Evolutionary conservation across 1,140 invertebrate species (phyloP).

Genomic region (Drosophila kanapiae): DNA sequence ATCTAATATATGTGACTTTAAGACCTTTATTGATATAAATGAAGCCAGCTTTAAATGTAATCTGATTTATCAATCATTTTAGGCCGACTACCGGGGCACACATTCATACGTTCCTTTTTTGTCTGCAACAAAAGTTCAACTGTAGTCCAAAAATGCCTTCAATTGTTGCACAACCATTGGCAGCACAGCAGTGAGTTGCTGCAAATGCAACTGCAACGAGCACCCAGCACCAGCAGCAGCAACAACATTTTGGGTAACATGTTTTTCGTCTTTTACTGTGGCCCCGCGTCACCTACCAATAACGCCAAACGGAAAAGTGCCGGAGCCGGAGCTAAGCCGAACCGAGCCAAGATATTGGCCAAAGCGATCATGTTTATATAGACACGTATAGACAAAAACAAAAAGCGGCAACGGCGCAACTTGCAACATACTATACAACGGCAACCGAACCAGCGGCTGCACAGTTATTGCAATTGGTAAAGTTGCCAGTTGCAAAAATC

Average conservation of each 20-base stretch:
- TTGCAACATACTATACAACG: constrained; percentile 14
- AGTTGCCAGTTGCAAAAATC: constrained; percentile 70
- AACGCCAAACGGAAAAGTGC: constrained; percentile 50
- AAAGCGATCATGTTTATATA: constrained; percentile 79
- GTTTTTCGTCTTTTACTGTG: constrained; percentile 52
- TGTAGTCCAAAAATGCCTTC: constrained; percentile 41
- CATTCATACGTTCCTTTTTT: constrained; percentile 17
- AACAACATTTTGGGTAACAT: constrained; percentile 64
- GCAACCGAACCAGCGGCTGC: constrained; percentile 16
- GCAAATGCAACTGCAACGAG: constrained; percentile 25
- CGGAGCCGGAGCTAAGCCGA: not conserved
- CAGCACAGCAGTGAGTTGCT: constrained; percentile 24
- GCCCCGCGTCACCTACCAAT: constrained; percentile 33
- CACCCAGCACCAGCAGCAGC: constrained; percentile 29
- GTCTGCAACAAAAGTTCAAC: constrained; percentile 31
- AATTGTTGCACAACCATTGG: constrained; percentile 70
- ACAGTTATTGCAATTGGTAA: constrained; percentile 72
- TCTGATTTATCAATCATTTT: constrained; percentile 42
- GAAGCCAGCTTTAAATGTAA: constrained; percentile 5
- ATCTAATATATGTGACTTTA: not conserved
- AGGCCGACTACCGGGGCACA: not conserved
- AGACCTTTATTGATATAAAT: not conserved
- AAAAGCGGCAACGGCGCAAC: constrained; percentile 10
- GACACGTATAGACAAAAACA: constrained; percentile 63
- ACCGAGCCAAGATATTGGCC: constrained; percentile 69